A percentile compares a stretch with the other conserved stretches of the same genome.
phyloP scores from a whole-genome alignment of 1,140 invertebrate genomes.

The Neomicropteryx cornuta region DNA sequence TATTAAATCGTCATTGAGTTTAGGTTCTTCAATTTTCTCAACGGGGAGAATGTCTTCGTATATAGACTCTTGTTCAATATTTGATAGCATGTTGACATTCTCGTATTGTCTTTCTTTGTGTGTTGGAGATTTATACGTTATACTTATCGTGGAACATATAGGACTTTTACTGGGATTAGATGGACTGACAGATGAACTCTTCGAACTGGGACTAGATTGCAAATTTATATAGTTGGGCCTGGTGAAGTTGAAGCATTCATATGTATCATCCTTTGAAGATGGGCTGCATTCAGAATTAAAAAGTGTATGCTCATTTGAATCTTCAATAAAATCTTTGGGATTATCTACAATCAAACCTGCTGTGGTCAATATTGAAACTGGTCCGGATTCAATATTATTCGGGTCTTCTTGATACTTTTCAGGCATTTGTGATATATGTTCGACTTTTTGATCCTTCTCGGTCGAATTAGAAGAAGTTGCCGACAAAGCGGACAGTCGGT shows the following conservation, averaged over 20 bases:
- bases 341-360: too few species aligned
- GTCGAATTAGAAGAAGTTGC: slow-evolving; percentile 29
- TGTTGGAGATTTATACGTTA: slow-evolving; percentile 49
- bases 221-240: slow-evolving; percentile 36
- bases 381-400: too few species aligned
- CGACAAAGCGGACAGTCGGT: slow-evolving; percentile 31
- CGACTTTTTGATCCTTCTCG: too few species aligned
- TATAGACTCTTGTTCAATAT: slow-evolving; percentile 29
- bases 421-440: too few species aligned
- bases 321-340: too few species aligned
- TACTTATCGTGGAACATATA: slow-evolving; percentile 54
- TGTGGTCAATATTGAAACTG: too few species aligned
- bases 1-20: slow-evolving; percentile 26
- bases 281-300: too few species aligned
- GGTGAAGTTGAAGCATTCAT: slow-evolving; percentile 32
- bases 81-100: slow-evolving; percentile 24
- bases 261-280: slow-evolving; percentile 37
- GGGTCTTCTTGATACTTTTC: too few species aligned
- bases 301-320: too few species aligned
- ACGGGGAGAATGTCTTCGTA: slow-evolving; percentile 42
- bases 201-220: slow-evolving; percentile 31
- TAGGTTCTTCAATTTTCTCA: slow-evolving; percentile 35
- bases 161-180: slow-evolving; percentile 31
- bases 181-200: slow-evolving; percentile 30
- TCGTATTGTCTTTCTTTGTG: slow-evolving; percentile 22